Evolutionary conservation across 2,888 invertebrate genomes (phyloP), one percentile per base, ranked within the genome.

Genomic region (Volucella inanis): DNA sequence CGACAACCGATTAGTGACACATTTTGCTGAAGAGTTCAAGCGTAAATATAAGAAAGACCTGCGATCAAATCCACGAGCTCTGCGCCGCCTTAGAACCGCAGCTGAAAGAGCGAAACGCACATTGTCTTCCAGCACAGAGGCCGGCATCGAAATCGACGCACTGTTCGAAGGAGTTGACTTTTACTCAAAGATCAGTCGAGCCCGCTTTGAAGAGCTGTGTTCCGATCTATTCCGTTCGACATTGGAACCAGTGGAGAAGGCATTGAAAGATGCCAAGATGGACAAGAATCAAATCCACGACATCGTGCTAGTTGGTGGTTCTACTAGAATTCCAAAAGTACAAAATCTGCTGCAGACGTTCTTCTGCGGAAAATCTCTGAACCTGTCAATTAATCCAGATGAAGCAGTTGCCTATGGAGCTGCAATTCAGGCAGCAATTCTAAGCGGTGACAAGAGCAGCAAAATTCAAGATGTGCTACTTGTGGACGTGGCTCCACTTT

Each of bases 21-120:
- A 97, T 92, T 96, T 97, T 88, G 95, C 95, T 2, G 95, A 96
- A 89, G 97, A 97, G 91, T 96, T 98, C 94, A 94, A 97, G 93
- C 93, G 95, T 41, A 95, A 95, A 89, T 94, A 93, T 92, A 94
- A 93, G 88, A 95, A 95, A 90, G 95, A 96, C 89, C 87, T 96
- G 85, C 89, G 92, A n/a, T 89, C 90, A 39, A 95, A 95, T 90
- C 93, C 94, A 11, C 93, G 95, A 87, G 94, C 95, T 1, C 89
- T 95, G 57, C 92, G 95, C 61, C 93, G 95, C 75, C 92, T 96
- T 70, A 93, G 95, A 89, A 95, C 95, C 1, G 95, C 95, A 12
- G 95, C 95, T 75, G 95, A 96, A 92, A 93, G 95, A 88, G 95
- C 95, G 14, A 96, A 96, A 90, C 93, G 95, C 74, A 95, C 95